Conservation (phyloP, 2,888 invertebrate species). For the Melanchra persicariae region DNA sequence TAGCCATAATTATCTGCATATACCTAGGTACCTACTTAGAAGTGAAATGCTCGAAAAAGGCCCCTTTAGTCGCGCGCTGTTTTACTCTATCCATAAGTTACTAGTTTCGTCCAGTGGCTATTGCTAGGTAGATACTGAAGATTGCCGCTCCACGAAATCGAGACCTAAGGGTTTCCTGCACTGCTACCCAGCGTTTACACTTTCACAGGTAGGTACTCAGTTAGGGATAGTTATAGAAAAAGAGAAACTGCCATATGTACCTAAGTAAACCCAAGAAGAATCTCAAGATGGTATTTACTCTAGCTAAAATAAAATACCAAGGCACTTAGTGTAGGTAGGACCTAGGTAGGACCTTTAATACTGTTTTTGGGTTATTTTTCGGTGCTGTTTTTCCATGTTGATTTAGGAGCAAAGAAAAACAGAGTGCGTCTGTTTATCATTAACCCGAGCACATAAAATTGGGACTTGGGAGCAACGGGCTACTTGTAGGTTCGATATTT, state of each 20-base stretch:
- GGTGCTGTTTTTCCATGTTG: constrained; percentile 36
- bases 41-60: no score
- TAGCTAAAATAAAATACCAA: constrained; percentile 19
- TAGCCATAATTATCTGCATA: no score
- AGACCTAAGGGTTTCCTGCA: neutral
- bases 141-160: no score
- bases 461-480: neutral
- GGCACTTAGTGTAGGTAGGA: neutral
- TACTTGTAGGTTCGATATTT: constrained; percentile 8
- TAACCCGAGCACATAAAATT: constrained; percentile 35
- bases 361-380: constrained; percentile 20
- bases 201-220: no score
- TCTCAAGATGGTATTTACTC: neutral
- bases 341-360: neutral
- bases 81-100: no score
- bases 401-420: constrained; percentile 50
- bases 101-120: neutral
- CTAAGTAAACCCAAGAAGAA: neutral
- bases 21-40: no score
- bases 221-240: neutral
- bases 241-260: neutral
- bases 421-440: constrained; percentile 41
- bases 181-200: neutral
- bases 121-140: no score
- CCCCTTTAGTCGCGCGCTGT: no score